A percentile compares a stretch with the other conserved stretches of the same genome.
Conservation (phyloP, 2,113 vertebrate genomes). For the Eurystomus gularis region DNA sequence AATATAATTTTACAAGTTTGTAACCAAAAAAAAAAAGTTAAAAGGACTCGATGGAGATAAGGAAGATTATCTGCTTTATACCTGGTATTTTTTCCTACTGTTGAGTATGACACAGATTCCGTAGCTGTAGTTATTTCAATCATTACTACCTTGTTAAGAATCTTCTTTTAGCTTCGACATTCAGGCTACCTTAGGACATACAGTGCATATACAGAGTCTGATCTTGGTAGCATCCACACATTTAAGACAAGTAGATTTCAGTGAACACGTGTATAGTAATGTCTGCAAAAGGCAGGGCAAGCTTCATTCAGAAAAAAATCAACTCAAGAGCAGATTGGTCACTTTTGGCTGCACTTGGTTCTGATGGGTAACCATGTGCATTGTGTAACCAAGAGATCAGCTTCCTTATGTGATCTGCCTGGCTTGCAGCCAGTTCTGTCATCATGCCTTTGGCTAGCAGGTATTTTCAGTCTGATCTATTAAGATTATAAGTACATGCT, state of each 20-base stretch:
- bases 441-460: conserved; percentile 2
- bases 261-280: neutral
- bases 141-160: neutral
- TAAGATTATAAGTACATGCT: neutral
- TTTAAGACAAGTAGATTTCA: neutral
- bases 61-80: neutral
- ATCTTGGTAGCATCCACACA: neutral
- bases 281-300: neutral
- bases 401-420: conserved; percentile 4
- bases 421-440: conserved; percentile 28
- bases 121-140: neutral
- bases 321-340: neutral
- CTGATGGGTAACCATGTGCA: neutral
- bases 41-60: neutral
- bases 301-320: conserved; percentile 8
- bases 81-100: neutral
- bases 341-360: neutral
- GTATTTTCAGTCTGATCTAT: neutral
- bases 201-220: neutral
- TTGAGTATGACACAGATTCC: neutral
- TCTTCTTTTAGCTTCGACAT: neutral
- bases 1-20: neutral
- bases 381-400: neutral
- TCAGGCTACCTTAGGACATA: neutral
- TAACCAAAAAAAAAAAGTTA: neutral